Base-by-base conservation (phyloP, 1,140 invertebrate species). In the Diprion similis region DNA sequence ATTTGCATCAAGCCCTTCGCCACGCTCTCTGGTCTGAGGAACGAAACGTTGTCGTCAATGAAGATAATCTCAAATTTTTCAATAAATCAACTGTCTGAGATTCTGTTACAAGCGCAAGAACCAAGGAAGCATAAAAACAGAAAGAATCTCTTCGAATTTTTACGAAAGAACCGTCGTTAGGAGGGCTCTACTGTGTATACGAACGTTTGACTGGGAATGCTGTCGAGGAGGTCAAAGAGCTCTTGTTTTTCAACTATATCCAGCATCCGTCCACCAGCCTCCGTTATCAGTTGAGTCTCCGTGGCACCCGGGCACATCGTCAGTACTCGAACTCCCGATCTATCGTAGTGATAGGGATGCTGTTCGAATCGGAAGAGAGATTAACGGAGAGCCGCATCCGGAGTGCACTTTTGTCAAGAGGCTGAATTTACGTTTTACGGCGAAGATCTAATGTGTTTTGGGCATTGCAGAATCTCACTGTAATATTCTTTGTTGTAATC, bases 1-100 rank as follows among this genome's bases (percentile, higher is more conserved):
- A 89, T 77, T 7, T 86, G 88, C 15, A 90, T 82, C 75, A 90
- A 78, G 17, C 87, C 88, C 69, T 87, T 83, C 2, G 89, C 89
- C 3, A 90, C 82, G 46, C 82, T 82, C 45, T 85, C 83, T 15
- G 86, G 78, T 51, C 89, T 90, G 70, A 59, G 79, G 82, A 78
- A 70, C 74, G 73, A 73, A 13, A 45, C 24, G 6, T 37, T 37
- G 24, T 37, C 24, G 24, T 37, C 24, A 37, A 6, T 37, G 6
- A 37, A 37, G 6, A 37, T 37, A 6, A 37, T 37, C 24, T 1
- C 24, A 9, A 59, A 59, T 8, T 13, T 59, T n/a, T n/a, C n/a
- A n/a, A n/a, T 59, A 17, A 8, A 4, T 6, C 51, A 0, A 59
- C n/a, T n/a, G 4, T 59, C n/a, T 4, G n/a, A 59, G n/a, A 59